Evolutionary conservation across 2,797 vertebrate genomes (phyloP), one percentile per base, ranked within the genome.

Genomic region (Emys orbicularis): DNA sequence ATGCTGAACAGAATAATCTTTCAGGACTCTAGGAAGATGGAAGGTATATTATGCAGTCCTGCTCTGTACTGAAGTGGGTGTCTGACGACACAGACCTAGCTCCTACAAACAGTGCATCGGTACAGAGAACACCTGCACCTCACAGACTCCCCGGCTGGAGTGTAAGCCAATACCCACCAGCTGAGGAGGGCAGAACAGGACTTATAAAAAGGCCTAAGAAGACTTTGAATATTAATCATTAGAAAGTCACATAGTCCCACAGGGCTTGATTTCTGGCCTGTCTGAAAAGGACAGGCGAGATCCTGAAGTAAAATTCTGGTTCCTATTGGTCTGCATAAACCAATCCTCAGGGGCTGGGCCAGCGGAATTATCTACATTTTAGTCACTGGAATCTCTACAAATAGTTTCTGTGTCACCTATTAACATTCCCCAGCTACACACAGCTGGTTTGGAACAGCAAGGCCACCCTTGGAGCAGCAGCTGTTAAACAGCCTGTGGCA

Each of bases 1-100:
- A 47, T 99, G 99, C 98, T 99, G 99, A 95, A 99, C 98, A 0
- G 98, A 98, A 95, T 99, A 99, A 84, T 99, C 99, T 92, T 99
- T 99, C 50, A 99, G 98, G 54, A 99, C 91, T 8, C 99, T 99
- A 95, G 2, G 19, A 9, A 31, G 8, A 89, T 2, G 74, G 41
- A 13, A 34, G 12, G 13, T 0, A 2, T 0, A 0, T 0, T 1
- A 3, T 4, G 23, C 0, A 5, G 5, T 37, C 31, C 8, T 49
- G 27, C 13, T 5, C 11, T 77, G 44, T 49, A 74, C 23, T 41
- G 23, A 72, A 37, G n/a, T 3, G 65, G 41, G 2, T 29, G 19
- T 81, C 19, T 0, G 0, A 3, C 2, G 6, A 1, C 1, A 21
- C 1, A 4, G 2, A n/a, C 50, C 37, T 27, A 54, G 44, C 31